phyloP scores from a whole-genome alignment of 2,113 vertebrate genomes.

The Oophaga pumilio region DNA sequence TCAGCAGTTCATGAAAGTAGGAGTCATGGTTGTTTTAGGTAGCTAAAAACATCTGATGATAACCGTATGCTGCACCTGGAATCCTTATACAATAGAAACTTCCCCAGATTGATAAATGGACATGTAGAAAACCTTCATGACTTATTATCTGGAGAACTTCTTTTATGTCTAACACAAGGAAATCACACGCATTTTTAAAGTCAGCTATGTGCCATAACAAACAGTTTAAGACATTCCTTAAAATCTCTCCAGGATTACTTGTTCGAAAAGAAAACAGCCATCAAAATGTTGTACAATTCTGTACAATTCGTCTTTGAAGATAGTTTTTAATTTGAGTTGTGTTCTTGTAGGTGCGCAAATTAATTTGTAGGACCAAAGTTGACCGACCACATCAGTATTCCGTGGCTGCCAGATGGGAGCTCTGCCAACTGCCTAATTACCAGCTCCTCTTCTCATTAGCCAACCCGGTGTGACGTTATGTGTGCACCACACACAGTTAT shows the following conservation, averaged over 20 bases:
- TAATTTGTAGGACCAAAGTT: no score
- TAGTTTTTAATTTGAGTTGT: neutral
- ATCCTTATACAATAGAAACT: neutral
- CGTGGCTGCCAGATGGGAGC: no score
- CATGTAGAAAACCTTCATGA: neutral
- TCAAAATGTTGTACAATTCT: conserved; percentile 31
- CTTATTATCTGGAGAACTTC: conserved; percentile 27
- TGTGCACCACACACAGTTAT: no score
- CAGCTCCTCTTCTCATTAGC: no score
- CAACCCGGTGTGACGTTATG: no score
- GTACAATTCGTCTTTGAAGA: neutral
- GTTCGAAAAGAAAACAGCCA: conserved; percentile 20
- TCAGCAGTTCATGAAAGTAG: neutral
- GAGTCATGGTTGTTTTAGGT: neutral
- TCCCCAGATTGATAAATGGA: neutral
- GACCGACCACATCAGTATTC: no score
- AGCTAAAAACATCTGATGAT: conserved; percentile 1
- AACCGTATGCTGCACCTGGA: neutral
- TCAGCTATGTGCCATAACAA: conserved; percentile 34
- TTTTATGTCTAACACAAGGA: conserved; percentile 32
- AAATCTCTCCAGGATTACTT: conserved; percentile 34
- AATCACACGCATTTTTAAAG: conserved; percentile 42
- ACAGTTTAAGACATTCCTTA: conserved; percentile 41
- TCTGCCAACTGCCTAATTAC: no score
- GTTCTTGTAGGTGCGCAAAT: neutral